Evolutionary conservation across 1,140 invertebrate species (phyloP).

Genomic region (Calliopsis andreniformis): DNA sequence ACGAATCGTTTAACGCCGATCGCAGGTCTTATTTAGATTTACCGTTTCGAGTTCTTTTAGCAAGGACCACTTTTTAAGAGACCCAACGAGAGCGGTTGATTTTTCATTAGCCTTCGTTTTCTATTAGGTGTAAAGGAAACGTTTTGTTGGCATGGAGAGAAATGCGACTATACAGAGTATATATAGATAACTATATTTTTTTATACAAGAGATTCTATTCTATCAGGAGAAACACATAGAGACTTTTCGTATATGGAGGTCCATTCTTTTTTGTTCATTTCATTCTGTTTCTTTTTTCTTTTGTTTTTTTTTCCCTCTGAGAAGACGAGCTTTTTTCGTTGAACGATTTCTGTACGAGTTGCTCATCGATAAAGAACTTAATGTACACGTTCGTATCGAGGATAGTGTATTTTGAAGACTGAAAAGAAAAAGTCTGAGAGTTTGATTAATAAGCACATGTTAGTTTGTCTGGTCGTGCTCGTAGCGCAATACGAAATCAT

Average conservation of each 20-base stretch:
- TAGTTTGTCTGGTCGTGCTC: neutral
- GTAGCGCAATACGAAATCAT: neutral
- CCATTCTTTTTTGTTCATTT: neutral
- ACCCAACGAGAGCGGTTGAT: neutral
- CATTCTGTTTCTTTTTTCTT: neutral
- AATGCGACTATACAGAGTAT: constrained; percentile 5
- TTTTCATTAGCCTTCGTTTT: too few relatives aligned
- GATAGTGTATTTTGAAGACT: neutral
- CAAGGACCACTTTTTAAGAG: too few relatives aligned
- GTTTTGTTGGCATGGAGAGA: neutral
- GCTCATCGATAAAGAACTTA: too few relatives aligned
- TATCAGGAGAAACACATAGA: neutral
- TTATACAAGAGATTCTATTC: constrained; percentile 7
- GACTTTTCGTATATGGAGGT: neutral
- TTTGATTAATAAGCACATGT: neutral
- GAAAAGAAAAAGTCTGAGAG: constrained; percentile 11
- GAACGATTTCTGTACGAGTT: neutral
- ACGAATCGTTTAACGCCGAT: constrained; percentile 1
- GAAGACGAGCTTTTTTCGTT: neutral
- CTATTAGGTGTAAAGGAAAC: neutral
- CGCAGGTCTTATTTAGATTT: neutral
- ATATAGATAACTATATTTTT: constrained; percentile 23
- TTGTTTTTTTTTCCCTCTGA: neutral
- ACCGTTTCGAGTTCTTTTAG: neutral
- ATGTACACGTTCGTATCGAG: neutral